A percentile compares a stretch with the other conserved stretches of the same genome.
Evolutionary conservation across 2,113 vertebrate species (phyloP).

Genomic region (Numenius arquata): DNA sequence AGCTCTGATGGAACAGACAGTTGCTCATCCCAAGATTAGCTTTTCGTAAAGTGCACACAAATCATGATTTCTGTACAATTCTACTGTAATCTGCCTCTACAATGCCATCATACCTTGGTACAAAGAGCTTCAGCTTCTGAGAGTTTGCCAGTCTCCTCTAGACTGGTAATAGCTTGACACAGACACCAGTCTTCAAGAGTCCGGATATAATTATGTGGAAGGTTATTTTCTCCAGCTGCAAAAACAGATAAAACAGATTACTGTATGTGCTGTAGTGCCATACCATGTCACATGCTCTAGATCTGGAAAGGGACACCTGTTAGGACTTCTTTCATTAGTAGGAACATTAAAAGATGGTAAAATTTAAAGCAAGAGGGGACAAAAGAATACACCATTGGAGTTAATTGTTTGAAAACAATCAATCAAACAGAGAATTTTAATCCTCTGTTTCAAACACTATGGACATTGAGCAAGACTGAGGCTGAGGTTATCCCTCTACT

Average conservation of each 20-base stretch:
- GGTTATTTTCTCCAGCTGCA: slow-evolving; percentile 77
- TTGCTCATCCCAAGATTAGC: not conserved
- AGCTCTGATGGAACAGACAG: not conserved
- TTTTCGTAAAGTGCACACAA: not conserved
- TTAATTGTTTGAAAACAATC: not conserved
- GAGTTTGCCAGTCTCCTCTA: slow-evolving; percentile 78
- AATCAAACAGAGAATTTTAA: not conserved
- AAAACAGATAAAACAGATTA: not conserved
- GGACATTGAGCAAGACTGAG: not conserved
- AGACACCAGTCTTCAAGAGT: slow-evolving; percentile 88
- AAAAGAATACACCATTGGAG: not conserved
- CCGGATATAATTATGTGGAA: slow-evolving; percentile 73
- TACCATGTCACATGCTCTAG: not conserved
- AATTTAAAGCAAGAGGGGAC: not conserved
- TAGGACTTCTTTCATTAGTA: not conserved
- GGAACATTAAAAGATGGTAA: not conserved
- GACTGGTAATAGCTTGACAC: slow-evolving; percentile 84
- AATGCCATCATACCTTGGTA: slow-evolving; percentile 79
- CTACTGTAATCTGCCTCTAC: not conserved
- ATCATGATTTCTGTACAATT: not conserved
- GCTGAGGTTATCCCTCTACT: not conserved
- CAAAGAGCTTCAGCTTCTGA: slow-evolving; percentile 90
- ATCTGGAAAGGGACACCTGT: not conserved
- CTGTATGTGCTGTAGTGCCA: not conserved
- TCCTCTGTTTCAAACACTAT: not conserved